Percentiles rank a stretch among this genome's conserved stretches.
phyloP scores from a whole-genome alignment of 2,113 vertebrate species.

The Emydura subglobosa region DNA sequence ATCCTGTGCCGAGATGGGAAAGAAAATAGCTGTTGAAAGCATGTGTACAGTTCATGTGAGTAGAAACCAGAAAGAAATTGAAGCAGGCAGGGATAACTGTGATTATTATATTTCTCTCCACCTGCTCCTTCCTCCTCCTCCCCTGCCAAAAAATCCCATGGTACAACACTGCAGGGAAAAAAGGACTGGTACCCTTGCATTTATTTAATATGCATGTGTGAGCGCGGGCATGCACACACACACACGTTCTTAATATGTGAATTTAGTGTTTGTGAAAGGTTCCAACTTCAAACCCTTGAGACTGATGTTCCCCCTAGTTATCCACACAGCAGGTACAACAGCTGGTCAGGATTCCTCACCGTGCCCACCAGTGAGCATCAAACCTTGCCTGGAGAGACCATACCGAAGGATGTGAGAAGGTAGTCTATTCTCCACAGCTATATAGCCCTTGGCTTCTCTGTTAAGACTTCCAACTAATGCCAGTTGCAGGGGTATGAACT shows the following conservation, averaged over 20 bases:
- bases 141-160: not conserved
- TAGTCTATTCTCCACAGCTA: not conserved
- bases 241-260: not conserved
- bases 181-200: not conserved
- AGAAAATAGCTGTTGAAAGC: not conserved
- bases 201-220: not conserved
- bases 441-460: rapidly evolving
- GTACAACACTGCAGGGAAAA: not conserved
- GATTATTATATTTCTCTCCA: not conserved
- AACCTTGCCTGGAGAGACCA: not conserved
- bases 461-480: not conserved
- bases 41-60: not conserved
- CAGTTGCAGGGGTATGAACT: rapidly evolving
- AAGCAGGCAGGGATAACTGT: not conserved
- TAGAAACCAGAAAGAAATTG: not conserved
- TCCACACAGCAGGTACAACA: rapidly evolving
- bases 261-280: not conserved
- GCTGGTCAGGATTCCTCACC: not conserved
- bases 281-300: not conserved
- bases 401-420: rapidly evolving
- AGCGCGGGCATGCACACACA: not conserved
- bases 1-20: not conserved
- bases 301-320: not conserved
- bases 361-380: not conserved
- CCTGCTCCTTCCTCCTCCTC: too few species aligned